Percentiles rank a stretch among this genome's conserved stretches.
phyloP scores from a whole-genome alignment of 2,888 invertebrate species.

The Automeris io region DNA sequence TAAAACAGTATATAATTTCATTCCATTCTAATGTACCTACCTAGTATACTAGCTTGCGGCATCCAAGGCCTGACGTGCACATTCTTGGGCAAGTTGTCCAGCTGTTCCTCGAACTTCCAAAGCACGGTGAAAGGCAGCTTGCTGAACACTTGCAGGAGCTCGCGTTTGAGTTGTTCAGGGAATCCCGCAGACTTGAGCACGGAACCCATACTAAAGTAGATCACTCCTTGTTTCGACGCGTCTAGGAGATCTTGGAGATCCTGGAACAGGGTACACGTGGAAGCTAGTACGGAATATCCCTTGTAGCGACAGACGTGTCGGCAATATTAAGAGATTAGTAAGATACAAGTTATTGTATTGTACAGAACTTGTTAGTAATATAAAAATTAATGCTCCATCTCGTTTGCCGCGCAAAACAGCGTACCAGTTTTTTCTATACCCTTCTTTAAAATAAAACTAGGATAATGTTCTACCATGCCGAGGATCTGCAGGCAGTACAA shows the following conservation, averaged over 20 bases:
- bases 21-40: slow-evolving; percentile 28
- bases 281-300: background rate
- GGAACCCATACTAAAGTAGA: slow-evolving; percentile 62
- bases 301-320: background rate
- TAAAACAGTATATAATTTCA: background rate
- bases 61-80: slow-evolving; percentile 66
- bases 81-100: slow-evolving; percentile 50
- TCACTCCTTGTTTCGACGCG: slow-evolving; percentile 37
- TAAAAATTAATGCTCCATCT: background rate
- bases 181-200: slow-evolving; percentile 33
- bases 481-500: too few relatives aligned
- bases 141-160: slow-evolving; percentile 32
- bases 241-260: slow-evolving; percentile 49
- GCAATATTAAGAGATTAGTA: background rate
- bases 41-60: slow-evolving; percentile 70
- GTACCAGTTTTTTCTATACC: too few relatives aligned
- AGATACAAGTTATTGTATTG: background rate
- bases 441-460: too few relatives aligned
- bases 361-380: background rate
- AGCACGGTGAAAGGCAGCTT: slow-evolving; percentile 41
- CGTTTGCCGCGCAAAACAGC: too few relatives aligned
- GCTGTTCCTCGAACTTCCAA: slow-evolving; percentile 67
- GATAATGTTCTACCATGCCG: too few relatives aligned
- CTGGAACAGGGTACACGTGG: slow-evolving; percentile 21
- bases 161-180: slow-evolving; percentile 23